Base-by-base conservation (phyloP, 35 echinoderm and acorn worm genomes). In the Lytechinus variegatus region DNA sequence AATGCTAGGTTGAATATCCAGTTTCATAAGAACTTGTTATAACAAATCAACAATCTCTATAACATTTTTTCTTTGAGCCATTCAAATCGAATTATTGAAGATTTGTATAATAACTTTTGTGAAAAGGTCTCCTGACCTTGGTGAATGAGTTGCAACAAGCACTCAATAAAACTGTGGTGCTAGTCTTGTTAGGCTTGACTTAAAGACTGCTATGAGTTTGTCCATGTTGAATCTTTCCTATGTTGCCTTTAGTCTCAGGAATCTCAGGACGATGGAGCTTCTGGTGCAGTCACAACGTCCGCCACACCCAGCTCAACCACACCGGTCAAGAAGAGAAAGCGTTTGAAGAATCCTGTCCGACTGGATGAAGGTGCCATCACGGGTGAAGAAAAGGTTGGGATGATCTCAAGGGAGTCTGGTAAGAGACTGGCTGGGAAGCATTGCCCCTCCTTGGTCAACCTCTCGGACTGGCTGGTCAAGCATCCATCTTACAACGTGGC, bases 311-410 rank as follows among this genome's bases (percentile, higher is more conserved):
- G 88, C 88, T 52, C 28, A 33, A 44, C 88, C 52, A 79, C 66
- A 4, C 92, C 92, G 8, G 92, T 93, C 53, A 93, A 93, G 53
- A 99, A 97, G 52, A 96, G 97, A 87, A 98, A 98, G 89, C 95
- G 98, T 5, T 91, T 97, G 91, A 97, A 95, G 29, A 97, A 98
- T 92, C 98, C 97, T 4, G 94, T 96, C 51, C 96, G 95, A 52
- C 95, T 99, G 21, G 79, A 94, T 58, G 61, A 91, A 24, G 72
- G 58, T 6, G 94, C 95, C 61, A 95, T 99, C 14, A 99, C 97
- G 4, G 98, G 96, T 0, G 97, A 99, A 71, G 98, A 99, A 95
- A 95, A 95, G 79, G 97, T 99, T 3, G 96, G 96, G 57, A 97
- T 99, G 52, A 94, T 99, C n/a, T 95, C 98, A 52, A 86, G 95